These are phyloP conservation scores for Nebria brevicollis DNA, from an alignment of 2,888 invertebrate species.

Conservation along the genomic window DNA sequence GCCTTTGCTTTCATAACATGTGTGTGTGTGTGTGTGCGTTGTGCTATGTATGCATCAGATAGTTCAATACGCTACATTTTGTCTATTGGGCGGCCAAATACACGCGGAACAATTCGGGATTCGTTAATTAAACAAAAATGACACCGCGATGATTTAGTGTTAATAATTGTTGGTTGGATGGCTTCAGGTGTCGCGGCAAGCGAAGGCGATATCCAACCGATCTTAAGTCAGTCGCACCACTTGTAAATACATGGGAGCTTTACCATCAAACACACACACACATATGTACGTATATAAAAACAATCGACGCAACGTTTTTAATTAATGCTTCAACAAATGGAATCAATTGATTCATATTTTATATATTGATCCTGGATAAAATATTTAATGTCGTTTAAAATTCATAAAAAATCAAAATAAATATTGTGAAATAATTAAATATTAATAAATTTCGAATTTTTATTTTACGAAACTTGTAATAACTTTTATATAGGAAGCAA, in stretches of 20 bases:
- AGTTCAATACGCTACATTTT: no score
- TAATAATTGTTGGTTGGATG: slow-evolving; percentile 57
- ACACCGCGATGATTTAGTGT: slow-evolving; percentile 60
- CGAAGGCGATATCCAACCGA: slow-evolving; percentile 10
- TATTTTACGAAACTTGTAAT: neutral
- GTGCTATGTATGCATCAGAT: no score
- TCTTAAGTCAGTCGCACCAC: slow-evolving; percentile 11
- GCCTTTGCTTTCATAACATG: neutral
- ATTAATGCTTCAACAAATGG: neutral
- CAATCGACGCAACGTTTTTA: slow-evolving; percentile 18
- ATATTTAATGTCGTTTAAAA: no score
- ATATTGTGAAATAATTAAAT: neutral
- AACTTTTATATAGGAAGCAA: neutral
- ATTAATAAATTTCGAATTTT: neutral
- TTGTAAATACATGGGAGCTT: neutral
- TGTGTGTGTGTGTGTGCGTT: no score
- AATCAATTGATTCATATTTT: neutral
- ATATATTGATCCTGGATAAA: neutral
- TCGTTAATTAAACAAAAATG: slow-evolving; percentile 61
- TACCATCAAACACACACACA: neutral
- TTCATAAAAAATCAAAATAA: no score
- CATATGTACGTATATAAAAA: neutral
- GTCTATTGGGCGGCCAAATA: slow-evolving; percentile 5
- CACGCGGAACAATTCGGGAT: slow-evolving; percentile 36
- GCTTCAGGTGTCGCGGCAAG: slow-evolving; percentile 42